Base-by-base conservation (phyloP, 2,797 vertebrate genomes). In the Xenops minutus region DNA sequence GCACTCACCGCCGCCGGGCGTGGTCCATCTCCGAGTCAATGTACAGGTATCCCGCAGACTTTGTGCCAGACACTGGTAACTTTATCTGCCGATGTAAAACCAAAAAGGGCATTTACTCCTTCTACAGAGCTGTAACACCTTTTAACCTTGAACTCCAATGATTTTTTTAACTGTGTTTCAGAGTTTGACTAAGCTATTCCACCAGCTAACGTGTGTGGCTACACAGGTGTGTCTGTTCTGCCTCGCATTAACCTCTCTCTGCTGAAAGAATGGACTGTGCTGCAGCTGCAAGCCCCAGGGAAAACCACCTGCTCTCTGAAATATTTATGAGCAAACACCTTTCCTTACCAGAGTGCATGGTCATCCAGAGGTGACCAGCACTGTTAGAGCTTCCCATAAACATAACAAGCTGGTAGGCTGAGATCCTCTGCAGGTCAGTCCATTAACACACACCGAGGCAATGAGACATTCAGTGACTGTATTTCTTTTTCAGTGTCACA, bases 1-100 rank as follows among this genome's bases (percentile, higher is more conserved):
- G 51, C 66, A 76, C 93, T 0, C 82, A 99, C 98, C 98, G 96
- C 56, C 96, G 97, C 32, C 34, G 95, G 14, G 94, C 48, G 15
- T 96, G 75, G 59, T 98, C 98, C 97, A 98, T 98, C 67, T 93
- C 55, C 3, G 98, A 98, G 22, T 66, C 92, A 7, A 98, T 97
- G 15, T 97, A 98, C 59, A 99, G 97, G 78, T 98, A 97, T 36
- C 98, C 99, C 0, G 97, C 97, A 3, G 92, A 97, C 82, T 97
- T 98, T 32, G 95, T 80, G 34, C 99, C 99, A 29, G 98, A 98
- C 27, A 99, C 98, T 0, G 99, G 99, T 76, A 99, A 98, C 98
- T 99, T 99, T 43, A 99, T 91, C 98, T 99, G 96, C 46, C 84
- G 56, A 74, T 23, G 12, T 27, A 81, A 73, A 95, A 83, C 30